These are phyloP conservation scores for Spodoptera exigua DNA, from an alignment of 2,888 invertebrate genomes.

Conservation along the genomic window DNA sequence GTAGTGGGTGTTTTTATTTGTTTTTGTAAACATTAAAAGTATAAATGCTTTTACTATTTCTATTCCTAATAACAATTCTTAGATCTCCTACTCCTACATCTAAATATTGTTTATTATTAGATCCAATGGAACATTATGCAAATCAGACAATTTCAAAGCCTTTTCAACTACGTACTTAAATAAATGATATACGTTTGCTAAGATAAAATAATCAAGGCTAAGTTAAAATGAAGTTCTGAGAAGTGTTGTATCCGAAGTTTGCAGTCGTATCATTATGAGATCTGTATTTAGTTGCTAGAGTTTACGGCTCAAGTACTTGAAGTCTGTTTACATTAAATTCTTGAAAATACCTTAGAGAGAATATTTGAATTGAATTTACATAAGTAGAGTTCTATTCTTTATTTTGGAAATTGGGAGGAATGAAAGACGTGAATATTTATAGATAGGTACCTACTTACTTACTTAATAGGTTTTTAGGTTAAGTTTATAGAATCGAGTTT, in stretches of 20 bases:
- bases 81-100: too few species aligned
- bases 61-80: too few species aligned
- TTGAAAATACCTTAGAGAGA: slow-evolving; percentile 13
- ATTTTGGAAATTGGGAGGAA: too few species aligned
- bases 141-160: not conserved
- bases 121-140: too few species aligned
- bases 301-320: slow-evolving; percentile 18
- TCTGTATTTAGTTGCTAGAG: slow-evolving; percentile 25
- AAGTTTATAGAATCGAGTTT: too few species aligned
- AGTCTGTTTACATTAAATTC: slow-evolving; percentile 19
- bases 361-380: slow-evolving; percentile 18
- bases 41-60: too few species aligned
- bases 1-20: too few species aligned
- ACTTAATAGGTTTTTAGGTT: too few species aligned
- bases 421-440: too few species aligned
- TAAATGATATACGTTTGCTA: slow-evolving; percentile 4
- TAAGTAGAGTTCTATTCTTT: not conserved
- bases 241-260: slow-evolving; percentile 27
- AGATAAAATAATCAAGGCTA: slow-evolving; percentile 20
- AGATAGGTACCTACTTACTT: too few species aligned
- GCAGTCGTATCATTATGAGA: slow-evolving; percentile 25
- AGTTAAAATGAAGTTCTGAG: slow-evolving; percentile 25
- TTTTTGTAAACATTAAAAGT: too few species aligned
- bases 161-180: not conserved
- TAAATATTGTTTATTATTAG: too few species aligned